Base-by-base conservation (phyloP, 2,888 invertebrate species). In the Drosophila rubida region DNA sequence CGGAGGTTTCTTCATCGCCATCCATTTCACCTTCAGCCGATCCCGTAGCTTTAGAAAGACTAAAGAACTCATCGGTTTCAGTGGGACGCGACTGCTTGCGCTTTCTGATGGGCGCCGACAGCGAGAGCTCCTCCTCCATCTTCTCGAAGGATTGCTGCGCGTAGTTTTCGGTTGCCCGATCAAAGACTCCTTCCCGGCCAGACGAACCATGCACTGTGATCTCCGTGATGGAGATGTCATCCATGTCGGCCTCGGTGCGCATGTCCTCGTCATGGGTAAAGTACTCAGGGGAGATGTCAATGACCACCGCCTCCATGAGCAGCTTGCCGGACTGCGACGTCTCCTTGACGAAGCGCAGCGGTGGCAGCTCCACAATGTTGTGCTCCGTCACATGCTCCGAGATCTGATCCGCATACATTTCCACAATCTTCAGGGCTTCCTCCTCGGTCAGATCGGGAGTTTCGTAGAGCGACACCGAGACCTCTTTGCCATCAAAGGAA, bases 361-460 rank as follows among this genome's bases (percentile, higher is more conserved):
- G 97, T 22, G 97, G 97, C 14, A 97, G 91, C 90, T 97, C 97
- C 1, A 97, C 95, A 2, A 97, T 94, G 90, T 96, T 97, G 80
- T 97, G 96, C 91, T 96, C 97, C 89, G 94, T 92, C 51, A 97
- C 95, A 89, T 97, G 96, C 92, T 97, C 97, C 0, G 97, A 97
- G 61, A 97, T 93, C 91, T 97, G 97, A 90, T 97, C 97, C 0
- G 97, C 97, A 88, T 97, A 97, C 97, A 97, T 97, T 93, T 97
- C 97, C 0, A 97, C 96, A 82, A 97, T 97, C 92, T 97, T 96
- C 30, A 97, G 93, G 0, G 97, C 97, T 92, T 97, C 97, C 91
- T 97, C 97, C 91, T 97, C 97, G 0, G 97, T 97, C 50, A 97
- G 93, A 92, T 97, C 97, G 0, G 97, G 97, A 0, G 97, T 97